Evolutionary conservation across 2,888 invertebrate species (phyloP).

Genomic region (Oxystoma pomonae): DNA sequence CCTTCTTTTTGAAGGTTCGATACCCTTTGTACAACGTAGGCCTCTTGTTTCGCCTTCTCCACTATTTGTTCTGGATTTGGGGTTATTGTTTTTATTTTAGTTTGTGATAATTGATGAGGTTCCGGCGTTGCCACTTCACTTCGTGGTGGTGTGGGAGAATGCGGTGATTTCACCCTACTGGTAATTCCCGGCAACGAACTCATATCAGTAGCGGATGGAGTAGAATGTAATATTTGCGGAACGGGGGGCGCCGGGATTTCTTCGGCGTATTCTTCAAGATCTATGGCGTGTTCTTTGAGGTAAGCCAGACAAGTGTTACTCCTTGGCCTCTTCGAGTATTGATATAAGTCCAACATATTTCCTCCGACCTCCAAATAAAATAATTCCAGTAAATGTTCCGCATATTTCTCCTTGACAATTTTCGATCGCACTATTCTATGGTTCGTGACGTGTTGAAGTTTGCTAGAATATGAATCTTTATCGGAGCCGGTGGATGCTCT

Average conservation of each 20-base stretch:
- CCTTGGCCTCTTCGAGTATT: slow-evolving; percentile 79
- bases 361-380: slow-evolving; percentile 85
- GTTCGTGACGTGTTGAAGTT: slow-evolving; percentile 67
- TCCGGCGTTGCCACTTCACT: slow-evolving; percentile 5
- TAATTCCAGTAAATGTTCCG: slow-evolving; percentile 76
- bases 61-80: slow-evolving; percentile 72
- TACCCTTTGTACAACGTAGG: slow-evolving; percentile 89
- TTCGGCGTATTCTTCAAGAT: slow-evolving; percentile 37
- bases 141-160: slow-evolving; percentile 24
- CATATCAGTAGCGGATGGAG: slow-evolving; percentile 41
- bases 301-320: slow-evolving; percentile 71
- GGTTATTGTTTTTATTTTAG: slow-evolving; percentile 11
- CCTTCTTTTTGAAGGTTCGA: slow-evolving; percentile 90
- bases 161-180: slow-evolving; percentile 25
- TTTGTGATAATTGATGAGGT: slow-evolving; percentile 8
- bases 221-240: slow-evolving; percentile 35
- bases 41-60: slow-evolving; percentile 87
- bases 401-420: slow-evolving; percentile 67
- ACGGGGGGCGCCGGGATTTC: slow-evolving; percentile 45
- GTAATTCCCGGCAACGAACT: slow-evolving; percentile 45
- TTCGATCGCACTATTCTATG: slow-evolving; percentile 66
- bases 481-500: slow-evolving; percentile 49
- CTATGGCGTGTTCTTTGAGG: slow-evolving; percentile 57
- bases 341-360: slow-evolving; percentile 82
- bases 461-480: slow-evolving; percentile 51